Percentiles rank a stretch among this genome's conserved stretches.
These are phyloP conservation scores for Rhynchomys soricoides DNA, from an alignment of 2,113 vertebrate species.

Conservation along the genomic window DNA sequence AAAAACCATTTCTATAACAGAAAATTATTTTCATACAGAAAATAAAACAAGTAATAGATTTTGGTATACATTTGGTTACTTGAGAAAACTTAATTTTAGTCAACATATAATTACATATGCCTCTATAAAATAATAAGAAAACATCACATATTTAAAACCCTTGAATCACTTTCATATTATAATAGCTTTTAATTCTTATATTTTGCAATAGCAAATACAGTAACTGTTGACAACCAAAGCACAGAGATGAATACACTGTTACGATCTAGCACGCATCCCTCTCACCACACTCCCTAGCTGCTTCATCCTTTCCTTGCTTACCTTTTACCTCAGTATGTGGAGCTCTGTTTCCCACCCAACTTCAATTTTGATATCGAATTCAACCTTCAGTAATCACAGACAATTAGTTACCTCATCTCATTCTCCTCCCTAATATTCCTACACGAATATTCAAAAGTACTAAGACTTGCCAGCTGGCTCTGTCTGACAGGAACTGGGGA, in stretches of 20 bases:
- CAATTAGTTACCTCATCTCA: conserved; percentile 13
- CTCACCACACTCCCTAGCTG: not conserved
- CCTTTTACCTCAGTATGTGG: conserved; percentile 51
- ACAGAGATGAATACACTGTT: not conserved
- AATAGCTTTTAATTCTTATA: conserved; percentile 26
- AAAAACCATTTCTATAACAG: conserved; percentile 50
- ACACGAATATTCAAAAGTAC: conserved; percentile 43
- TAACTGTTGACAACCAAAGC: conserved; percentile 25
- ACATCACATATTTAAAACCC: not conserved
- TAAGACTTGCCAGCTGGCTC: conserved; percentile 33
- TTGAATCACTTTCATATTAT: conserved; percentile 14
- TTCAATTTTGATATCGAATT: conserved; percentile 33
- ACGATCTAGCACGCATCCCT: not conserved
- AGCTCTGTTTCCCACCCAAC: conserved; percentile 39
- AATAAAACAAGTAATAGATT: conserved; percentile 35
- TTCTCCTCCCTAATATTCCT: not conserved
- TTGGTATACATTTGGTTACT: not conserved
- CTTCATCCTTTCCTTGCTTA: conserved; percentile 25
- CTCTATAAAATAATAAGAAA: conserved; percentile 47
- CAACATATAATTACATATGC: not conserved
- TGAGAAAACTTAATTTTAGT: conserved; percentile 51
- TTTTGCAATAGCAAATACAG: not conserved
- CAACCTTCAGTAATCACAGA: conserved; percentile 34
- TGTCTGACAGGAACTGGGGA: conserved; percentile 22
- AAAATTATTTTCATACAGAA: conserved; percentile 53